Evolutionary conservation across 2,113 vertebrate genomes (phyloP), one percentile per base, ranked within the genome.

Genomic region (Stercorarius parasiticus): DNA sequence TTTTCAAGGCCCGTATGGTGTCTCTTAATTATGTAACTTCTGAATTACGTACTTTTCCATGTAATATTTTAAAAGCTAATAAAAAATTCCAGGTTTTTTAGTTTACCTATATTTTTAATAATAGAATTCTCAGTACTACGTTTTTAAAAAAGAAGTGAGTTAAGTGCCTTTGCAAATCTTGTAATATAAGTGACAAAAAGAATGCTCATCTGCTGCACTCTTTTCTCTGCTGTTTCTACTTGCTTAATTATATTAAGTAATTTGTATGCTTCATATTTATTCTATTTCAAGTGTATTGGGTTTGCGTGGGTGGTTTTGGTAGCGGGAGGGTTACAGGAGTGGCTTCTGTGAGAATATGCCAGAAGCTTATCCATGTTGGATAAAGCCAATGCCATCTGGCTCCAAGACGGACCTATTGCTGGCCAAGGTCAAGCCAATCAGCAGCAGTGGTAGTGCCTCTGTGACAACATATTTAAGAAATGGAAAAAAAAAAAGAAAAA

Each of bases 361-460:
- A 18, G 53, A 55, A 55, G 29, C 53, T 55, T 55, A 29, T 17
- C 53, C 29, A 19, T 30, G 29, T 30, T 11, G 26, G 20, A 13
- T 5, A 58, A 32, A 58, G 36, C 10, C 49, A 38, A 22, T 38
- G 19, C 49, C n/a, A 38, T 14, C 13, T 3, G 2, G 7, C 27
- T 38, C n/a, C 69, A 52, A 71, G 47, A 52, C 0, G 4, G n/a
- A 52, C 19, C n/a, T 4, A 1, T 7, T 1, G 1, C 20, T 40
- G 49, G 11, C 50, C 19, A 22, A 52, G 14, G 18, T 26, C 10
- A 22, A 70, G 34, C 34, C 16, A 5, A 52, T 38, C 26, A 30
- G 13, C 2, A 1, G 23, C 1, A 2, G 14, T 47, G 25, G 56
- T 13, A 29, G 25, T 1, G 1, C 5, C 18, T n/a, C 55, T 59